Evolutionary conservation across 2,888 invertebrate genomes (phyloP), one percentile per base, ranked within the genome.

Genomic region (Leptopterna dolabrata): DNA sequence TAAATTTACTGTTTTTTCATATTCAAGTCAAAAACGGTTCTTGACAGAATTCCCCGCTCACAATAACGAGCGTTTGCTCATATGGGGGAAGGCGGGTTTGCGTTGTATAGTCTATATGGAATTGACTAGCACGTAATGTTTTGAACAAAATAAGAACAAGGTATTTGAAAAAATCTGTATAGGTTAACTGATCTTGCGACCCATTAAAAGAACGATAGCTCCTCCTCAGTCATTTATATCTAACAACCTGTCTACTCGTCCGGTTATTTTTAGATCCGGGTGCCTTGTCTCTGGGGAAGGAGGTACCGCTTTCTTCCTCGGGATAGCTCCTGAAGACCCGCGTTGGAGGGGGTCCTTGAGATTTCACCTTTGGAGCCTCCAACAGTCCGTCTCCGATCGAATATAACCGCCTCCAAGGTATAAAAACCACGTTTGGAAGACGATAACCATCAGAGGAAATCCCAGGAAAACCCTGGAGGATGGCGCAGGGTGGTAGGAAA

Each of bases 191-290:
- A 63, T 41, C 73, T 73, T 36, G 16, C 73, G 36, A 36, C 73
- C 30, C 73, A 78, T 78, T 78, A 78, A 27, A 78, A 78, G 78
- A 45, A 78, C 45, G 78, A 24, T 41, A 43, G 78, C 78, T 78
- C 45, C 76, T 76, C 76, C 41, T 43, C 78, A 78, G 45, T 78
- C 45, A 78, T 78, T 78, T 78, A 78, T 78, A 78, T 78, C 63
- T 63, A 24, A 78, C 78, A 78, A 78, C 43, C 45, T 45, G 78
- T 78, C 78, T 27, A 45, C 45, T 24, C 78, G 78, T 78, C 78
- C 78, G 78, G 78, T 78, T 78, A 78, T 78, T 78, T 78, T 78
- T 78, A 78, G 78, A 78, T 78, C 78, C 78, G 78, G 78, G 78
- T 45, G 45, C 29, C 76, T 16, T 24, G 9, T 4, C 24, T 19